phyloP scores from a whole-genome alignment of 2,888 invertebrate genomes.

The Magallana nippona region DNA sequence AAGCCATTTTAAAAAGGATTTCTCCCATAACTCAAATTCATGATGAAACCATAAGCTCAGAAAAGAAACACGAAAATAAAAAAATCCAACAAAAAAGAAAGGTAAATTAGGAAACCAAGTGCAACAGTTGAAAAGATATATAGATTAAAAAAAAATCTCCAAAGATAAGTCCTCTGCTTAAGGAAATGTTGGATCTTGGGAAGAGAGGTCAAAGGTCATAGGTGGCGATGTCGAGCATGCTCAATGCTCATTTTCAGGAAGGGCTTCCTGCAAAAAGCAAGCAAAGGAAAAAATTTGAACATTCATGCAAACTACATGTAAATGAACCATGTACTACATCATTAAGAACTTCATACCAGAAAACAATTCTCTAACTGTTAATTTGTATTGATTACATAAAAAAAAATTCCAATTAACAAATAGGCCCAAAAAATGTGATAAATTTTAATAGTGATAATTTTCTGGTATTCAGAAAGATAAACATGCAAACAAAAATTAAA shows the following conservation, averaged over 20 bases:
- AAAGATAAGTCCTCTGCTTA: not conserved
- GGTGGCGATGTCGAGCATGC: not conserved
- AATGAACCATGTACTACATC: too few species aligned
- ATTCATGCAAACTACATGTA: not conserved
- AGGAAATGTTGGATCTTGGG: slow-evolving; percentile 2
- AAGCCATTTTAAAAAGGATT: too few species aligned
- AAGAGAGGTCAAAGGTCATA: not conserved
- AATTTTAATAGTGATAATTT: too few species aligned
- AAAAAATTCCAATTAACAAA: too few species aligned
- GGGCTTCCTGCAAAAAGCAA: slow-evolving; percentile 10
- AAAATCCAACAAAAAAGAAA: not conserved
- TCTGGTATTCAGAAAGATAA: too few species aligned
- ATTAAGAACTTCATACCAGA: too few species aligned
- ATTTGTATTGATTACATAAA: too few species aligned
- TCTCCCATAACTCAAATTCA: too few species aligned
- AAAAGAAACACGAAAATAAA: not conserved
- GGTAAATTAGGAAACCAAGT: not conserved
- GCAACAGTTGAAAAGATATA: not conserved
- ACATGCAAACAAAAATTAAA: too few species aligned
- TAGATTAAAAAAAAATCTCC: not conserved
- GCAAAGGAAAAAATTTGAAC: not conserved
- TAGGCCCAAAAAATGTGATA: too few species aligned
- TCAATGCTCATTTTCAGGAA: not conserved
- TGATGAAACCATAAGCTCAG: not conserved
- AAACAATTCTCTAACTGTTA: too few species aligned